Evolutionary conservation across 2,797 vertebrate genomes (phyloP).

Genomic region (Gorsachius magnificus): DNA sequence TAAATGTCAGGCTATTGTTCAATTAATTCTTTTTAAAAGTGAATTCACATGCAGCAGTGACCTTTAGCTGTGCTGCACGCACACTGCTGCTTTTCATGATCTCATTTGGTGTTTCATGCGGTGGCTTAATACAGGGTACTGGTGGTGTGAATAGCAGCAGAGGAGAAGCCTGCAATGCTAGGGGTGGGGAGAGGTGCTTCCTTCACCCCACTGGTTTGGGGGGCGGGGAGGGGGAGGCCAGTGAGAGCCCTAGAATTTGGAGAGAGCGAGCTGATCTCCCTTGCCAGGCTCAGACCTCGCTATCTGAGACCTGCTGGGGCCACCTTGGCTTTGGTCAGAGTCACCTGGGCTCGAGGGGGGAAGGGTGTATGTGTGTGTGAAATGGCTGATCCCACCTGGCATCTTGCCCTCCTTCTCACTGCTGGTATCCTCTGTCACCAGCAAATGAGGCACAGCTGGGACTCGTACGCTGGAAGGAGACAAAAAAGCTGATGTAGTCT

Average conservation of each 20-base stretch:
- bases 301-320: neutral
- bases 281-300: neutral
- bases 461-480: rapidly evolving
- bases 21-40: slow-evolving; percentile 60
- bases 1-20: slow-evolving; percentile 65
- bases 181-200: neutral
- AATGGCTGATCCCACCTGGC: neutral
- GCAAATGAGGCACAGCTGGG: neutral
- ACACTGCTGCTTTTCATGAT: neutral
- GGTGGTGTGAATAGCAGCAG: neutral
- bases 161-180: neutral
- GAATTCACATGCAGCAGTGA: slow-evolving; percentile 52
- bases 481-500: neutral
- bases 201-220: rapidly evolving
- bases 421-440: neutral
- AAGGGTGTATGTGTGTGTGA: neutral
- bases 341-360: neutral
- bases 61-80: slow-evolving; percentile 42
- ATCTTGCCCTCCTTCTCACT: neutral
- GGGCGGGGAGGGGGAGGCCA: neutral
- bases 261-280: neutral
- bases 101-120: neutral
- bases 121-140: neutral
- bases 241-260: neutral
- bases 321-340: neutral